Conservation (phyloP, 2,888 invertebrate genomes). For the Acanthosepion lycidas region DNA sequence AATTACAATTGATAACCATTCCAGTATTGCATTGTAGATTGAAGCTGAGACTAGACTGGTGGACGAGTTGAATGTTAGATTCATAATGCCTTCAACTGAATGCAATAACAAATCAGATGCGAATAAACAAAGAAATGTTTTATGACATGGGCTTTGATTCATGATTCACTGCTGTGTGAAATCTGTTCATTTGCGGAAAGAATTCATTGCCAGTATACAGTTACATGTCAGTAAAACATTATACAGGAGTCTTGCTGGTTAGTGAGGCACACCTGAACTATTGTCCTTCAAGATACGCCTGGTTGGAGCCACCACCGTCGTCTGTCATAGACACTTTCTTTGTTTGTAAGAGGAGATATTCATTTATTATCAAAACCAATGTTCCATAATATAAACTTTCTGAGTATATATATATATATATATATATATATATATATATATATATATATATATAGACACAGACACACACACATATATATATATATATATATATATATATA, state of each 20-base stretch:
- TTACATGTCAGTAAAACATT: conserved; percentile 10
- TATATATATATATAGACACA: no score
- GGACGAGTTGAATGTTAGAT: no score
- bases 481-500: no score
- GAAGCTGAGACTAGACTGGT: no score
- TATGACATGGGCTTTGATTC: background rate
- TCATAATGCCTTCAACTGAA: no score
- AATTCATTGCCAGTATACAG: conserved; percentile 9
- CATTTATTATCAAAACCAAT: background rate
- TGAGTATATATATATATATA: background rate
- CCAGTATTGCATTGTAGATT: no score
- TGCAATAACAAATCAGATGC: background rate
- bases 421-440: no score
- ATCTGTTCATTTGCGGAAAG: background rate
- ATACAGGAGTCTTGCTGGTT: conserved; percentile 5
- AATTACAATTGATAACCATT: no score
- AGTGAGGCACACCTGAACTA: conserved; percentile 33
- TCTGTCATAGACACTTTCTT: conserved; percentile 12
- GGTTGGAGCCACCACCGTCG: background rate
- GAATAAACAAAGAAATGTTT: background rate
- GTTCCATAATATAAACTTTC: conserved; percentile 33
- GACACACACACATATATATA: no score
- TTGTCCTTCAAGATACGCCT: background rate
- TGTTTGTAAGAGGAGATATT: conserved; percentile 33
- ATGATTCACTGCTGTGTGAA: background rate